A percentile compares a stretch with the other conserved stretches of the same genome.
Evolutionary conservation across 2,888 invertebrate genomes (phyloP).

Genomic region (Tuberolachnus salignus): DNA sequence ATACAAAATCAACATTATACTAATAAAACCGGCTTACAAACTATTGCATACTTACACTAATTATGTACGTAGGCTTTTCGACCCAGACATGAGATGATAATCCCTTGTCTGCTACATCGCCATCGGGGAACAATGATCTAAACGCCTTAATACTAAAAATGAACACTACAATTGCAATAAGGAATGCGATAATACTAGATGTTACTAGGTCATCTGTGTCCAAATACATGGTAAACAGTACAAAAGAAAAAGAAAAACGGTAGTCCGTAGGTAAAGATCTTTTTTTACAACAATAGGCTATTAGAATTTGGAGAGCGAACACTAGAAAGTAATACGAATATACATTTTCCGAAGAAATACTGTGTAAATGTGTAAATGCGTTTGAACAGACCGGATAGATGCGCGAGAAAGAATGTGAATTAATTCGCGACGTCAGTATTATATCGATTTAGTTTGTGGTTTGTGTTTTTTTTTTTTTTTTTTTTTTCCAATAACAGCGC

Average conservation of each 20-base stretch:
- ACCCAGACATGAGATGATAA: conserved; percentile 25
- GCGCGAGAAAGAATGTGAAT: no score
- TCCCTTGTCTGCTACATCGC: not conserved
- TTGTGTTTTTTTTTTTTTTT: no score
- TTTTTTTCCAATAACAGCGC: no score
- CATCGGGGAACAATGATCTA: not conserved
- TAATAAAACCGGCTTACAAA: not conserved
- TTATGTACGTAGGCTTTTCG: conserved; percentile 34
- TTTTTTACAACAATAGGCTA: no score
- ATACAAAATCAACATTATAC: not conserved
- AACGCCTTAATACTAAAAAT: conserved; percentile 35
- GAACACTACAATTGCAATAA: conserved; percentile 29
- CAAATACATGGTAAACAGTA: conserved; percentile 20
- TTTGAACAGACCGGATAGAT: no score
- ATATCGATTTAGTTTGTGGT: no score
- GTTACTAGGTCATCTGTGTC: conserved; percentile 35
- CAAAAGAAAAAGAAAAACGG: not conserved
- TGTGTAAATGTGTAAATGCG: no score
- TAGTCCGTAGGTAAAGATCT: not conserved
- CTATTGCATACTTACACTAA: conserved; percentile 22
- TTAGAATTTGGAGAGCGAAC: no score
- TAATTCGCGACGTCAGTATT: no score
- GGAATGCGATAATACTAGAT: conserved; percentile 34
- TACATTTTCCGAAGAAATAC: no score
- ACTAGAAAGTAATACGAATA: no score